Percentiles rank a stretch among this genome's conserved stretches.
phyloP scores from a whole-genome alignment of 2,888 invertebrate genomes.

The Lycaena phlaeas region DNA sequence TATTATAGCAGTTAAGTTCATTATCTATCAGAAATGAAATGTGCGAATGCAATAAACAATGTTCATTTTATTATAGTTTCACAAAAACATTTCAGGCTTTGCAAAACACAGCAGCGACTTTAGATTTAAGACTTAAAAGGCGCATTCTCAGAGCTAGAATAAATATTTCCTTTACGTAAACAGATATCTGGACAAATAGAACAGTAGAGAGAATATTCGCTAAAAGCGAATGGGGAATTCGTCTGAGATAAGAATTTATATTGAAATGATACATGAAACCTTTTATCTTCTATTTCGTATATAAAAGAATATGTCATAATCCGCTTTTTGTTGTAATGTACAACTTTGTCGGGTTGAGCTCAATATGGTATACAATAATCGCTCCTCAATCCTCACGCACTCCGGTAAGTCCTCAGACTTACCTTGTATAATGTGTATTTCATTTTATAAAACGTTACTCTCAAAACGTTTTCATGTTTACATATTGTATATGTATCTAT shows the following conservation, averaged over 20 bases:
- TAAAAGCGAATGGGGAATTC: slow-evolving; percentile 1
- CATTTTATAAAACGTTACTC: too few relatives aligned
- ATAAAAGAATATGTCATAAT: neutral
- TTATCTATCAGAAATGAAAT: too few relatives aligned
- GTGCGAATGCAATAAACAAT: too few relatives aligned
- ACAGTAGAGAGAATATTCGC: neutral
- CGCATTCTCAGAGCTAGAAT: neutral
- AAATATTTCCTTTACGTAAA: slow-evolving; percentile 4
- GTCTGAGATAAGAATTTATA: neutral
- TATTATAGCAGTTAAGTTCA: too few relatives aligned
- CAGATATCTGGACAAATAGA: slow-evolving; percentile 7
- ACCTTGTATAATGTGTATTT: too few relatives aligned
- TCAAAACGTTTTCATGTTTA: too few relatives aligned
- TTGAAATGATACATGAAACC: slow-evolving; percentile 5
- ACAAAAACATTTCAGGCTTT: too few relatives aligned
- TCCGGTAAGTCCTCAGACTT: too few relatives aligned
- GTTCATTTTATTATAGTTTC: too few relatives aligned
- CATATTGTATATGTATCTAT: too few relatives aligned
- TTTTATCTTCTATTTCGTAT: neutral
- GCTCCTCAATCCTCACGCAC: too few relatives aligned
- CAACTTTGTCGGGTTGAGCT: neutral
- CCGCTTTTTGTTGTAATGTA: neutral
- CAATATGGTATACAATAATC: neutral
- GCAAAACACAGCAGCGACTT: neutral
- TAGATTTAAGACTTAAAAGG: neutral